Conservation (phyloP, 92 coral and sea anemone species). For the Zoanthus solanderi region DNA sequence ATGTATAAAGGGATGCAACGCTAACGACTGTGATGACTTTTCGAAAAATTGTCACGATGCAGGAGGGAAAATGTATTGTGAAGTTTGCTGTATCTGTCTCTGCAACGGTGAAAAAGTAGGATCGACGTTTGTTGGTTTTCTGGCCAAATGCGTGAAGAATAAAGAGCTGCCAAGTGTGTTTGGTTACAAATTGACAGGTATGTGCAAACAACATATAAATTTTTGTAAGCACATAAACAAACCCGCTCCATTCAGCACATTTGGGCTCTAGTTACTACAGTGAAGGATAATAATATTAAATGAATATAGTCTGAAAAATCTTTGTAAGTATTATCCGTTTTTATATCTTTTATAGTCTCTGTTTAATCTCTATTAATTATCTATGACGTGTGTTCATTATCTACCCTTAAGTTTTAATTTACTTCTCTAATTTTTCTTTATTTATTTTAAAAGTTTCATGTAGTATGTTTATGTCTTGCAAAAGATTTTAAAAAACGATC, state of each 20-base stretch:
- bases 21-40: not conserved
- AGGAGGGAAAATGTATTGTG: constrained; percentile 21
- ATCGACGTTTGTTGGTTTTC: constrained; percentile 37
- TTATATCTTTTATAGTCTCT: not conserved
- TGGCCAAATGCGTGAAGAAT: constrained; percentile 12
- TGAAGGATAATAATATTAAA: not conserved
- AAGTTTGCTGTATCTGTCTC: constrained; percentile 14
- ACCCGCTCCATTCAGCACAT: not conserved
- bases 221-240: not conserved
- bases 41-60: constrained; percentile 27
- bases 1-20: constrained; percentile 9
- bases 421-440: not conserved
- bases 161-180: constrained; percentile 3
- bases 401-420: no score
- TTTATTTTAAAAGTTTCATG: not conserved
- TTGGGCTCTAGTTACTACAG: not conserved
- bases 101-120: not conserved
- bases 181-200: constrained; percentile 37
- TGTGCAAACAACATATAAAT: not conserved
- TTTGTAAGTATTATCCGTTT: not conserved
- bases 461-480: not conserved
- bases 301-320: no score
- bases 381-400: no score
- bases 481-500: no score
- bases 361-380: no score